Evolutionary conservation across 2,113 vertebrate species (phyloP).

Genomic region (Riparia riparia): DNA sequence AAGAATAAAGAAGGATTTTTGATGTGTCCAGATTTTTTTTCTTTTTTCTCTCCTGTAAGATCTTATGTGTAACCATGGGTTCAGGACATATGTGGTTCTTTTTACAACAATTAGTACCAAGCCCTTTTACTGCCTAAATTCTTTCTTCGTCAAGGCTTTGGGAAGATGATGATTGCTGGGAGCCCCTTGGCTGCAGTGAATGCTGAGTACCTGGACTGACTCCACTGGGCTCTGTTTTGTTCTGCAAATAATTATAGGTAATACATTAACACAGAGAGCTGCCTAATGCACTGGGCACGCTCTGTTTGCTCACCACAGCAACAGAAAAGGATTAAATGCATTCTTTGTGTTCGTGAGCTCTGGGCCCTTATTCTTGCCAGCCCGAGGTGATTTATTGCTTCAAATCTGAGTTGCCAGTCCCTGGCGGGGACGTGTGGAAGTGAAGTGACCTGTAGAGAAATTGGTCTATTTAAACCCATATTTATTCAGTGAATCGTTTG

Average conservation of each 20-base stretch:
- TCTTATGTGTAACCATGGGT: background rate
- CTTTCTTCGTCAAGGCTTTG: background rate
- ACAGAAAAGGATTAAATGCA: constrained; percentile 7
- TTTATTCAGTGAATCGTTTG: background rate
- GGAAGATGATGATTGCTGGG: background rate
- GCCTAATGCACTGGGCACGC: background rate
- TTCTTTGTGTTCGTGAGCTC: background rate
- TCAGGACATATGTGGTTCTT: background rate
- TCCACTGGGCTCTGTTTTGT: background rate
- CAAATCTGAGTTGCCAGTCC: background rate
- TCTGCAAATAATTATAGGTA: background rate
- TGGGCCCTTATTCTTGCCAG: background rate
- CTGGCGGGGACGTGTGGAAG: background rate
- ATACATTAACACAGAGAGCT: background rate
- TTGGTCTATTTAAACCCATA: background rate
- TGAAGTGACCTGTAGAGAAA: background rate
- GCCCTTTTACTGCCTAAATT: background rate
- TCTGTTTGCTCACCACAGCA: constrained; percentile 26
- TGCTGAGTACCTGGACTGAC: background rate
- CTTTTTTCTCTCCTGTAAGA: background rate
- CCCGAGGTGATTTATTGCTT: background rate
- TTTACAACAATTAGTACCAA: background rate
- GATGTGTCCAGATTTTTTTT: background rate
- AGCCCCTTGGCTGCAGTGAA: background rate
- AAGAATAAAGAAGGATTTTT: background rate